These are phyloP conservation scores for Corythornis madagascariensis DNA, from an alignment of 2,113 vertebrate genomes.

Conservation along the genomic window DNA sequence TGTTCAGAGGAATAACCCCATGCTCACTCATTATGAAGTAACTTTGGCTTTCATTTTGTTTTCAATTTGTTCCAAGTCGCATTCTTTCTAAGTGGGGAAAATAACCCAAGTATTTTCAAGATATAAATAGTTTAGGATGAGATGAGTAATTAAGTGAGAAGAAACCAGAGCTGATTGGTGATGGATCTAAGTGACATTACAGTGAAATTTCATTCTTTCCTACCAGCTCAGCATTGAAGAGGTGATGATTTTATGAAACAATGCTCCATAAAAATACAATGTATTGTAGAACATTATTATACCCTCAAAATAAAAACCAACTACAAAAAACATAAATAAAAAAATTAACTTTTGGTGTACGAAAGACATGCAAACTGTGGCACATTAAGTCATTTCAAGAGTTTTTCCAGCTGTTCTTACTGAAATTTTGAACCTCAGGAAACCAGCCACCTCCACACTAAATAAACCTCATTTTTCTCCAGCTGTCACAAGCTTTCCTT, in stretches of 20 bases:
- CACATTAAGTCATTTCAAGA: not conserved
- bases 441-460: not conserved
- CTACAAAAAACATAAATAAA: not conserved
- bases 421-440: not conserved
- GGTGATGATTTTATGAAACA: conserved; percentile 48
- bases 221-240: not conserved
- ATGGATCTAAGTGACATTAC: conserved; percentile 53
- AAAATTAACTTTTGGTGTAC: conserved; percentile 33
- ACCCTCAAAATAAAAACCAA: not conserved
- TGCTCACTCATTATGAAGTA: conserved; percentile 4
- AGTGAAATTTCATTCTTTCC: conserved; percentile 54
- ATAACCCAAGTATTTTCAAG: conserved; percentile 44
- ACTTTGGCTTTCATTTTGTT: conserved; percentile 6
- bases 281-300: conserved; percentile 26
- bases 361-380: not conserved
- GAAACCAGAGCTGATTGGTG: conserved; percentile 24
- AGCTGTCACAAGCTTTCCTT: not conserved
- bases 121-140: conserved; percentile 38
- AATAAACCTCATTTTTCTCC: not conserved
- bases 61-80: conserved; percentile 26
- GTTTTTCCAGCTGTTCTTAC: not conserved
- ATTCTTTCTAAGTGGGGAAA: conserved; percentile 35
- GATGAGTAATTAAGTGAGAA: conserved; percentile 58
- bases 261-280: conserved; percentile 56
- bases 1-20: conserved; percentile 26